Conservation (phyloP, 2,888 invertebrate species). For the Caenorhabditis macrosperma region DNA sequence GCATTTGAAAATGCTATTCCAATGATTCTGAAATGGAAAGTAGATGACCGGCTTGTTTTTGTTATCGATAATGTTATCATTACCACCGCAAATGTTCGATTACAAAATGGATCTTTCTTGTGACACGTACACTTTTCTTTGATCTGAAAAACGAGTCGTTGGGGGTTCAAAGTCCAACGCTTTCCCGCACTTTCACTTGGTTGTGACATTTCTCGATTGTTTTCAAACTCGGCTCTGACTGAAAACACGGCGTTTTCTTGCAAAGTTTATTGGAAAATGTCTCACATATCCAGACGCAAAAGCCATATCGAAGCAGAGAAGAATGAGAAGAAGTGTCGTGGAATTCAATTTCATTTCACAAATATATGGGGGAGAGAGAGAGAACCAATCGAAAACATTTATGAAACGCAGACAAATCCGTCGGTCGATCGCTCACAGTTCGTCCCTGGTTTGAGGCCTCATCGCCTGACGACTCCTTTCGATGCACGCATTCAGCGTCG, state of each 20-base stretch:
- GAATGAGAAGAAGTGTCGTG: slow-evolving; percentile 4
- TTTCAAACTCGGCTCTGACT: slow-evolving; percentile 45
- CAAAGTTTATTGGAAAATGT: slow-evolving; percentile 15
- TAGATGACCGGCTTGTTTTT: not conserved
- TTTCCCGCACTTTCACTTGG: slow-evolving; percentile 38
- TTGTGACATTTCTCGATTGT: slow-evolving; percentile 48
- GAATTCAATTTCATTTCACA: slow-evolving; percentile 21
- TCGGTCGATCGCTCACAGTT: slow-evolving; percentile 19
- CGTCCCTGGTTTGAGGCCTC: slow-evolving; percentile 6
- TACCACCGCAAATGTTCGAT: slow-evolving; percentile 44
- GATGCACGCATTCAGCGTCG: slow-evolving; percentile 43
- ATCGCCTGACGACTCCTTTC: slow-evolving; percentile 22
- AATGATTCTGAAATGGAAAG: slow-evolving; percentile 33
- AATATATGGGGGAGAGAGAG: not conserved
- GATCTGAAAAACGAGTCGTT: slow-evolving; percentile 22
- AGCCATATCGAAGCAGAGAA: slow-evolving; percentile 10
- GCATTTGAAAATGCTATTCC: slow-evolving; percentile 48
- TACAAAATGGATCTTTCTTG: slow-evolving; percentile 39
- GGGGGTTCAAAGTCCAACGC: slow-evolving; percentile 2
- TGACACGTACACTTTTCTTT: slow-evolving; percentile 45
- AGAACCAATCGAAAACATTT: not conserved
- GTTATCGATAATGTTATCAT: not conserved
- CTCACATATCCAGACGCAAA: slow-evolving; percentile 37
- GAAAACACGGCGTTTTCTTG: slow-evolving; percentile 19
- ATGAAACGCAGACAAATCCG: slow-evolving; percentile 18